Conservation (phyloP, 1,140 invertebrate genomes). For the Maniola jurtina region DNA sequence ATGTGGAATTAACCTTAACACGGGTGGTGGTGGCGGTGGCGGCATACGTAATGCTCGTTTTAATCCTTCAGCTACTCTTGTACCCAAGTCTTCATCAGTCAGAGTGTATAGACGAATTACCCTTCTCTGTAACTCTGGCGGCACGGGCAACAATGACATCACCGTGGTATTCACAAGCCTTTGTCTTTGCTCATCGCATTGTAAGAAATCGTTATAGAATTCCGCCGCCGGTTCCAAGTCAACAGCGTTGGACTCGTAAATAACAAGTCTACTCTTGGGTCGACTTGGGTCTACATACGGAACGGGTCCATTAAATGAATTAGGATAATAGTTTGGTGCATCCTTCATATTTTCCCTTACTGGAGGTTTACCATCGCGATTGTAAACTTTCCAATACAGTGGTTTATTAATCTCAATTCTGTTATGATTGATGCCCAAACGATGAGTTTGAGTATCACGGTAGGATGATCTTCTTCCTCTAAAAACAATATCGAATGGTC, state of each 20-base stretch:
- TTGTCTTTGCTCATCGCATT: constrained; percentile 36
- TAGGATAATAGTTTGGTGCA: constrained; percentile 95
- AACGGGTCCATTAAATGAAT: constrained; percentile 91
- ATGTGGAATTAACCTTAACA: constrained; percentile 16
- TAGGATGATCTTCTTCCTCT: constrained; percentile 92
- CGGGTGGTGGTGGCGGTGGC: constrained; percentile 27
- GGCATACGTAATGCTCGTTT: constrained; percentile 24
- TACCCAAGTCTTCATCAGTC: constrained; percentile 40
- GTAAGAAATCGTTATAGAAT: constrained; percentile 50
- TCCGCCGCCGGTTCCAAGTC: constrained; percentile 47
- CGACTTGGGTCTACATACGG: constrained; percentile 47
- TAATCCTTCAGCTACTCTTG: constrained; percentile 22
- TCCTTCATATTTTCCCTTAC: constrained; percentile 70
- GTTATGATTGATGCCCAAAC: constrained; percentile 91
- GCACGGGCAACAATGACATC: constrained; percentile 23
- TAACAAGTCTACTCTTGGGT: constrained; percentile 35
- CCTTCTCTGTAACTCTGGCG: constrained; percentile 30
- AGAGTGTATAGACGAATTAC: constrained; percentile 37
- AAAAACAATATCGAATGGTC: constrained; percentile 91
- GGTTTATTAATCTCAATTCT: constrained; percentile 95
- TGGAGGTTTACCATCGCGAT: constrained; percentile 89
- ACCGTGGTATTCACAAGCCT: constrained; percentile 46
- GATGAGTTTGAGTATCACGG: constrained; percentile 90
- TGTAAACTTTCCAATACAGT: constrained; percentile 79
- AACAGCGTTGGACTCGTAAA: constrained; percentile 44